A percentile compares a stretch with the other conserved stretches of the same genome.
phyloP scores from a whole-genome alignment of 2,113 vertebrate species.

The Tyto alba region DNA sequence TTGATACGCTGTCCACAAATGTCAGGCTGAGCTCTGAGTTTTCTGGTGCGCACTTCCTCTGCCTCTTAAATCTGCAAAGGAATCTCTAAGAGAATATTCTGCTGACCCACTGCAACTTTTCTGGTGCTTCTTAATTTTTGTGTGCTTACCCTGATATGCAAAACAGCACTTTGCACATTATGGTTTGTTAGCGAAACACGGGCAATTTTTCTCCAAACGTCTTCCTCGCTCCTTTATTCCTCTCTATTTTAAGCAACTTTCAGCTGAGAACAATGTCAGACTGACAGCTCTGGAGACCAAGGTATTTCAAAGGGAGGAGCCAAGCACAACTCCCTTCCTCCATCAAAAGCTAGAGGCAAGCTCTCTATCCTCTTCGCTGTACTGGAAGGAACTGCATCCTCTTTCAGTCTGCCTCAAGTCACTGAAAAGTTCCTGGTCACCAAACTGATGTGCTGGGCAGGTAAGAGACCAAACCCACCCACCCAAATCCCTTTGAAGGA shows the following conservation, averaged over 20 bases:
- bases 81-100: slow-evolving; percentile 6
- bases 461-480: neutral
- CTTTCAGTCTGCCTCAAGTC: neutral
- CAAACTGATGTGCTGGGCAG: neutral
- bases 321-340: neutral
- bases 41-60: neutral
- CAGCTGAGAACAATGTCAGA: neutral
- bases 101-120: neutral
- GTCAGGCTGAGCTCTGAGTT: neutral
- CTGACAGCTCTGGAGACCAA: neutral
- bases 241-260: slow-evolving; percentile 4
- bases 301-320: neutral
- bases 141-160: neutral
- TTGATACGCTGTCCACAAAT: neutral
- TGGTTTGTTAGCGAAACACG: neutral
- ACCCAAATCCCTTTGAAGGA: neutral
- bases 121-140: neutral
- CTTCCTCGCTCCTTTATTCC: neutral
- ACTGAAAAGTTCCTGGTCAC: neutral
- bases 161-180: neutral
- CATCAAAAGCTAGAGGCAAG: neutral
- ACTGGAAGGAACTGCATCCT: neutral
- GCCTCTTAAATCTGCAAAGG: neutral
- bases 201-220: neutral
- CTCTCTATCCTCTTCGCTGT: neutral